A percentile compares a stretch with the other conserved stretches of the same genome.
phyloP scores from a whole-genome alignment of 1,140 invertebrate species.

The Ctenoplectra terminalis region DNA sequence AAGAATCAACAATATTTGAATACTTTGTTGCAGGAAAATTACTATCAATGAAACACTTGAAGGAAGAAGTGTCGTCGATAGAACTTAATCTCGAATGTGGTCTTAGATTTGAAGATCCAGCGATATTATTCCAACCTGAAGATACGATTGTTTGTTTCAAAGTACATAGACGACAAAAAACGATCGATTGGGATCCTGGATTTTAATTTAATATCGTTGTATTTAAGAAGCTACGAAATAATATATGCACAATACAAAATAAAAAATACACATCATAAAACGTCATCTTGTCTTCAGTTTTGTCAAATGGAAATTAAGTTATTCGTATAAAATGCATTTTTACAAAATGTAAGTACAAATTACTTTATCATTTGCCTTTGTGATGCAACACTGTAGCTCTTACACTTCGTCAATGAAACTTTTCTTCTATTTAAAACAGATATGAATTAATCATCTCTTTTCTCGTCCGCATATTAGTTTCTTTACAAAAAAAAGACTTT shows the following conservation, averaged over 20 bases:
- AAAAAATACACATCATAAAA: slow-evolving; percentile 10
- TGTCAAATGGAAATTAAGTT: slow-evolving; percentile 23
- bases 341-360: slow-evolving; percentile 56
- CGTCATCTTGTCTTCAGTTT: background rate
- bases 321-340: slow-evolving; percentile 44
- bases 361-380: slow-evolving; percentile 41
- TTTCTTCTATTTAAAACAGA: background rate
- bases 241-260: slow-evolving; percentile 31
- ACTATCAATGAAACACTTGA: slow-evolving; percentile 93
- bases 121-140: slow-evolving; percentile 87
- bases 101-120: slow-evolving; percentile 87
- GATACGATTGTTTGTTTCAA: slow-evolving; percentile 92
- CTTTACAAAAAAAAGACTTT: background rate
- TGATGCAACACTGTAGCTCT: slow-evolving; percentile 1
- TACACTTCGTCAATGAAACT: background rate
- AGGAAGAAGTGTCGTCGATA: slow-evolving; percentile 93
- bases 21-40: slow-evolving; percentile 85
- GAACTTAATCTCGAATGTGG: slow-evolving; percentile 95
- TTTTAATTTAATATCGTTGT: slow-evolving; percentile 83
- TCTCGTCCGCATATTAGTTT: background rate
- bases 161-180: slow-evolving; percentile 85
- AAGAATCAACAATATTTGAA: slow-evolving; percentile 9
- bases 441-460: too few relatives aligned
- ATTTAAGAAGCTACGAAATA: slow-evolving; percentile 13
- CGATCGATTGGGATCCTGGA: slow-evolving; percentile 92